Conservation (phyloP, 2,797 vertebrate genomes). For the Sebastes iracundus region DNA sequence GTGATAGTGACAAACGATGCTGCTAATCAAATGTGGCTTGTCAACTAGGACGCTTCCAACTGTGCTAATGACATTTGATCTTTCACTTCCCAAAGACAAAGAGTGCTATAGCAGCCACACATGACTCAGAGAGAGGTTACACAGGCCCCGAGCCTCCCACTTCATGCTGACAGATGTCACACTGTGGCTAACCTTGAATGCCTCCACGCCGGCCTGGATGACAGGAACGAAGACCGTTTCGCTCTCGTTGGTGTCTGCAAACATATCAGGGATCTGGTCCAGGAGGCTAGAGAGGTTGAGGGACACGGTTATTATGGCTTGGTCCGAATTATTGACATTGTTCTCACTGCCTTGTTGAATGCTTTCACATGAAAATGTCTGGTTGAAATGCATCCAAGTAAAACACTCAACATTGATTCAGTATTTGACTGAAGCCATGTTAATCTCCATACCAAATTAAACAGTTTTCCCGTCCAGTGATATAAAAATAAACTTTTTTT, state of each 20-base stretch:
- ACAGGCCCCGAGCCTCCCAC: background rate
- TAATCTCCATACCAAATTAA: background rate
- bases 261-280: slow-evolving; percentile 98
- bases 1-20: background rate
- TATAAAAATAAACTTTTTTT: background rate
- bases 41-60: background rate
- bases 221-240: slow-evolving; percentile 95
- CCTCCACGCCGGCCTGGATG: slow-evolving; percentile 95
- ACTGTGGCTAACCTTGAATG: slow-evolving; percentile 89
- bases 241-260: slow-evolving; percentile 93
- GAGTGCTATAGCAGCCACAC: background rate
- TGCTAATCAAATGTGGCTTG: background rate
- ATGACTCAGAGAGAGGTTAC: background rate
- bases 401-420: background rate
- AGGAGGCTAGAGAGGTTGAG: slow-evolving; percentile 83
- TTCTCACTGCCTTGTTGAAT: background rate
- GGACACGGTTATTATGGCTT: slow-evolving; percentile 2
- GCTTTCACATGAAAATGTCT: background rate
- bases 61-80: background rate
- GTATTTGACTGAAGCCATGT: background rate
- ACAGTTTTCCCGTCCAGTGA: background rate
- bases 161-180: slow-evolving; percentile 42
- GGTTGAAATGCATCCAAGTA: background rate
- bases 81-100: background rate
- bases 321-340: background rate